These are phyloP conservation scores for Listrodromus nycthemerus DNA, from an alignment of 2,888 invertebrate species.

Conservation along the genomic window DNA sequence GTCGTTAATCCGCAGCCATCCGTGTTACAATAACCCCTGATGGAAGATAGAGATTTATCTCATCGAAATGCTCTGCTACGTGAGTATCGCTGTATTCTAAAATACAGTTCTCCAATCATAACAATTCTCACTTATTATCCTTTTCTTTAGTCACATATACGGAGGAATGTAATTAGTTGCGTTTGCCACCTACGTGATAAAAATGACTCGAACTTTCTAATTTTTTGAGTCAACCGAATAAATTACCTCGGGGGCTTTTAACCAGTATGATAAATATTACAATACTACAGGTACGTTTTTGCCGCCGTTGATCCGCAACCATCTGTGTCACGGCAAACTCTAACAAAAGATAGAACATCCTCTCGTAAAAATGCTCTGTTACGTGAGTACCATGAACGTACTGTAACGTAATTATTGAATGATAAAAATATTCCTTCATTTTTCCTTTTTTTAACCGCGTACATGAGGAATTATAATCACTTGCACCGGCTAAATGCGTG, in stretches of 20 bases:
- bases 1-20: background rate
- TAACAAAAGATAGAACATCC: slow-evolving; percentile 54
- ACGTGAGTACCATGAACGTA: slow-evolving; percentile 71
- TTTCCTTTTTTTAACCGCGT: background rate
- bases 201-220: no score
- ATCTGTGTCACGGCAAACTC: slow-evolving; percentile 8
- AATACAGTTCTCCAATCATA: background rate
- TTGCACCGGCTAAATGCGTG: no score
- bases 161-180: background rate
- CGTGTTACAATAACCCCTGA: slow-evolving; percentile 34
- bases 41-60: slow-evolving; percentile 57
- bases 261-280: no score
- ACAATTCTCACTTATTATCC: no score
- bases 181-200: no score
- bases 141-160: background rate
- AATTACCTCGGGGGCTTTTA: no score
- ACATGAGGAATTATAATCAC: background rate
- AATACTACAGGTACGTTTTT: background rate
- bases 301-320: background rate
- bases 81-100: slow-evolving; percentile 66
- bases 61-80: slow-evolving; percentile 74
- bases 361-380: slow-evolving; percentile 72
- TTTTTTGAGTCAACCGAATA: no score
- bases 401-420: background rate
- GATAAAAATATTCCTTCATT: background rate